A percentile compares a stretch with the other conserved stretches of the same genome.
phyloP scores from a whole-genome alignment of 2,113 vertebrate genomes.

The Callionymus lyra region DNA sequence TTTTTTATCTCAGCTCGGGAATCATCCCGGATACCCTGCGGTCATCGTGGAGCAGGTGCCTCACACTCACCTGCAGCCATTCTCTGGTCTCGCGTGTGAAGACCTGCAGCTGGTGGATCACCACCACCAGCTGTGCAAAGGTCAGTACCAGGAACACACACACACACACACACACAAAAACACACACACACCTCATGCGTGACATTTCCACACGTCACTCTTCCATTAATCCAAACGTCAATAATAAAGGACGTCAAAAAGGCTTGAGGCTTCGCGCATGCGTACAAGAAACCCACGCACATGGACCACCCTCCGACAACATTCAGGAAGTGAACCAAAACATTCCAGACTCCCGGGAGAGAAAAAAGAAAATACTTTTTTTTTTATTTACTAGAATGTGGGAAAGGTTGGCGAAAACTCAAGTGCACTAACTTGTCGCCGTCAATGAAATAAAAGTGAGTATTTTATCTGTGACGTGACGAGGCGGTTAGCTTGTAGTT shows the following conservation, averaged over 20 bases:
- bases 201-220: neutral
- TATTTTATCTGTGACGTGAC: constrained; percentile 10
- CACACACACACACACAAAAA: neutral
- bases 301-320: constrained; percentile 39
- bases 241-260: no score
- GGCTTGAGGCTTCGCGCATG: constrained; percentile 28
- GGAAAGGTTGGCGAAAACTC: constrained; percentile 24
- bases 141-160: constrained; percentile 17
- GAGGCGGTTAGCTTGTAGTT: constrained; percentile 3
- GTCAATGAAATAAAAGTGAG: constrained; percentile 41
- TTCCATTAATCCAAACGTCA: no score
- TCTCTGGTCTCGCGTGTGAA: constrained; percentile 77
- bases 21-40: constrained; percentile 79
- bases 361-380: constrained; percentile 21
- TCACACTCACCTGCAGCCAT: constrained; percentile 78
- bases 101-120: constrained; percentile 53
- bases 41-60: constrained; percentile 91
- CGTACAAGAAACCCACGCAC: constrained; percentile 28
- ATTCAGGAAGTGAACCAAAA: constrained; percentile 64
- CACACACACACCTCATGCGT: neutral
- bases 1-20: constrained; percentile 65
- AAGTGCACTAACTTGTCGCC: constrained; percentile 20
- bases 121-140: constrained; percentile 48
- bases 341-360: constrained; percentile 31
- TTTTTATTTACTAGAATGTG: constrained; percentile 44